phyloP scores from a whole-genome alignment of 2,113 vertebrate species.

The Dasyornis broadbenti region DNA sequence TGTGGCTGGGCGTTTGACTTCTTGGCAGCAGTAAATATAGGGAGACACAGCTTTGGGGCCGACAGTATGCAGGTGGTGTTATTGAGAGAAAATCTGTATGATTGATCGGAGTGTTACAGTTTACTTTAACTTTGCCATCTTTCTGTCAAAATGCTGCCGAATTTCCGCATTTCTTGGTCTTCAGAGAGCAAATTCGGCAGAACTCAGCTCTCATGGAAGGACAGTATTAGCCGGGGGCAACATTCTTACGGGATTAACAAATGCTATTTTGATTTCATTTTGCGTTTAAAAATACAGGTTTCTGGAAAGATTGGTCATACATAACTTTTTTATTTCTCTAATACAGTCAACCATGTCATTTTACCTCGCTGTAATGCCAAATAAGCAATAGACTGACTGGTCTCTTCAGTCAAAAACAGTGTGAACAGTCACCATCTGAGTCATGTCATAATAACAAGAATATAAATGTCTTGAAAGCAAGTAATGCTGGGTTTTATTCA shows the following conservation, averaged over 20 bases:
- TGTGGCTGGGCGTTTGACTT: background rate
- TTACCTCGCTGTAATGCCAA: background rate
- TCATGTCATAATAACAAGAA: background rate
- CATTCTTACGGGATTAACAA: background rate
- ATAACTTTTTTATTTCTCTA: background rate
- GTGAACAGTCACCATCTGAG: background rate
- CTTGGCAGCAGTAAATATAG: rapidly evolving
- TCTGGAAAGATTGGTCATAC: background rate
- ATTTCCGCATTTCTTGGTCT: background rate
- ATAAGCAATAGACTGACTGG: background rate
- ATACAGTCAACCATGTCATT: rapidly evolving
- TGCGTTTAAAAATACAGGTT: background rate
- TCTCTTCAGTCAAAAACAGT: background rate
- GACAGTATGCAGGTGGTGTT: rapidly evolving
- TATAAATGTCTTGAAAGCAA: background rate
- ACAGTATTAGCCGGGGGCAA: background rate
- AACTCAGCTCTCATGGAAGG: background rate
- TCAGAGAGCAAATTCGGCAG: background rate
- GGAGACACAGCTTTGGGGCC: background rate
- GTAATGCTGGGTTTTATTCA: rapidly evolving
- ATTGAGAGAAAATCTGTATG: rapidly evolving
- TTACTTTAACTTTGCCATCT: background rate
- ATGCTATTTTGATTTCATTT: background rate
- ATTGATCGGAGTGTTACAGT: background rate
- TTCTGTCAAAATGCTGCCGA: background rate